These are phyloP conservation scores for Malacosoma neustria DNA, from an alignment of 2,888 invertebrate species.

Conservation along the genomic window DNA sequence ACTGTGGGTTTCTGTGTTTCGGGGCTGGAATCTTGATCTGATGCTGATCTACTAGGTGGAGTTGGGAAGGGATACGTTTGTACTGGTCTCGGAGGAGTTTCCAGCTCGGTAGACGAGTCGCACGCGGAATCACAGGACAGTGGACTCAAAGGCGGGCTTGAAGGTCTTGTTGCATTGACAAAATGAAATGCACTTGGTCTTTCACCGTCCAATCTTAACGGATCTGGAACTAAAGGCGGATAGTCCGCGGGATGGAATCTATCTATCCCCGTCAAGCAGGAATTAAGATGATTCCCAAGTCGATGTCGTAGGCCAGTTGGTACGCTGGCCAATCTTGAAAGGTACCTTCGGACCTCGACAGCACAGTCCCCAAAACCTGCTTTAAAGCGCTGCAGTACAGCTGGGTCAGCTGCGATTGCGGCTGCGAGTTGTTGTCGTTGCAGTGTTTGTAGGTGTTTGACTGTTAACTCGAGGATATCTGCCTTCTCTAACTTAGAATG, in stretches of 20 bases:
- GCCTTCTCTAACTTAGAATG: slow-evolving; percentile 97
- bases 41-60: slow-evolving; percentile 76
- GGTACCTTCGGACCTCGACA: slow-evolving; percentile 84
- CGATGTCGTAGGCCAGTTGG: slow-evolving; percentile 74
- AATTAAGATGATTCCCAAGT: slow-evolving; percentile 78
- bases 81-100: slow-evolving; percentile 66
- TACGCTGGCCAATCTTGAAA: slow-evolving; percentile 78
- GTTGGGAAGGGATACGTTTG: slow-evolving; percentile 68
- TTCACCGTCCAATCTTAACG: slow-evolving; percentile 54
- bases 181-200: slow-evolving; percentile 62
- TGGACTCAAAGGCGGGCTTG: slow-evolving; percentile 83
- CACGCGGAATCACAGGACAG: slow-evolving; percentile 81
- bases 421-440: slow-evolving; percentile 90
- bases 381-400: slow-evolving; percentile 88
- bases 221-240: slow-evolving; percentile 76
- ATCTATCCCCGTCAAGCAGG: slow-evolving; percentile 76
- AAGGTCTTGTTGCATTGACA: slow-evolving; percentile 52
- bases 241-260: slow-evolving; percentile 42
- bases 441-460: slow-evolving; percentile 91
- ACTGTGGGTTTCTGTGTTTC: slow-evolving; percentile 67
- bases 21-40: slow-evolving; percentile 68
- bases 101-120: slow-evolving; percentile 73
- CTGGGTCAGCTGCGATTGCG: slow-evolving; percentile 88
- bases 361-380: slow-evolving; percentile 93
- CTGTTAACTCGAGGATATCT: slow-evolving; percentile 96